phyloP scores from a whole-genome alignment of 2,113 vertebrate species.

The Microtus ochrogaster region DNA sequence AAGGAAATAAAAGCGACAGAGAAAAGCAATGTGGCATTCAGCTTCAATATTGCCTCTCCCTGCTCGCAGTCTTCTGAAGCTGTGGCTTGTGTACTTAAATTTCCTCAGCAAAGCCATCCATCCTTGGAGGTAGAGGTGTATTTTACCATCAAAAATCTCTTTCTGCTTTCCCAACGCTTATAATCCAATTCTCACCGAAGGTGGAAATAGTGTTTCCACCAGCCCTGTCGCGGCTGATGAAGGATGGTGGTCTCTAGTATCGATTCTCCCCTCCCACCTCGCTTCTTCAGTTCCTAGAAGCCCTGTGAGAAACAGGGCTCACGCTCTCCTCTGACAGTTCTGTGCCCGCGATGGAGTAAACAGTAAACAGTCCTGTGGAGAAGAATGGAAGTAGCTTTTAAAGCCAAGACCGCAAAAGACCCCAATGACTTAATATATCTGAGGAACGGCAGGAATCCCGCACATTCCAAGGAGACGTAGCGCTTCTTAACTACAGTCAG shows the following conservation, averaged over 20 bases:
- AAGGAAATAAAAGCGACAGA: not conserved
- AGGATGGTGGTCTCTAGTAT: slow-evolving; percentile 59
- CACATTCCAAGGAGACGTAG: not conserved
- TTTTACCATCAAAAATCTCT: slow-evolving; percentile 71
- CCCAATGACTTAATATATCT: not conserved
- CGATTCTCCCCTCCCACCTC: slow-evolving; percentile 69
- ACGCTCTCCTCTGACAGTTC: slow-evolving; percentile 25
- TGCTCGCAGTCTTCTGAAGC: not conserved
- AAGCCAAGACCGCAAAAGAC: not conserved
- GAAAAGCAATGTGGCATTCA: not conserved
- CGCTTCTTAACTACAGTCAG: not conserved
- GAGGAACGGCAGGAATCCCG: not conserved
- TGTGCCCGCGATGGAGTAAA: slow-evolving; percentile 36
- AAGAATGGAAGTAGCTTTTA: not conserved
- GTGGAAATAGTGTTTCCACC: slow-evolving; percentile 75
- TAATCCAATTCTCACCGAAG: slow-evolving; percentile 80
- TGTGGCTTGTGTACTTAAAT: not conserved
- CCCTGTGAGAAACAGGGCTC: slow-evolving; percentile 17
- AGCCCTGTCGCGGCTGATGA: slow-evolving; percentile 55
- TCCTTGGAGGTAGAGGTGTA: slow-evolving; percentile 52
- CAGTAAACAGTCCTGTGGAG: slow-evolving; percentile 30
- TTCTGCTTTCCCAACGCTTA: slow-evolving; percentile 76
- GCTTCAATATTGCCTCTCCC: not conserved
- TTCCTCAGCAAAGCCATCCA: slow-evolving; percentile 51
- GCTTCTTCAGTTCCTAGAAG: slow-evolving; percentile 9